Base-by-base conservation (phyloP, 2,888 invertebrate genomes). In the Eurois occulta region DNA sequence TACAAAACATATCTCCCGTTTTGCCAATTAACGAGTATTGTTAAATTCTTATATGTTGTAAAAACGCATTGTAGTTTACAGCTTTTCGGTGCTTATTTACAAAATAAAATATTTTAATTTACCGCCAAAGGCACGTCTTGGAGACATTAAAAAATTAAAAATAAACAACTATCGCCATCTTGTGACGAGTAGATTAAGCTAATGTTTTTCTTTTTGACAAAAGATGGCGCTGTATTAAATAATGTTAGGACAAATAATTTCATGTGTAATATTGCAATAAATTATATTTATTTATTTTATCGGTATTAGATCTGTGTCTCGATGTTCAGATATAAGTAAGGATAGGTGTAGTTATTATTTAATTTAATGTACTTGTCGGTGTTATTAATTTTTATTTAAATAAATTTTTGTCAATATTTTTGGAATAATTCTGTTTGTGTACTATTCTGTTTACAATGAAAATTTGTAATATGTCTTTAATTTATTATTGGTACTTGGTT, bases 1-100 rank as follows among this genome's bases (percentile, higher is more conserved):
- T 90, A 91, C 88, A 84, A 91, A 88, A 94, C 94, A 95, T 95
- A 95, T 96, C 96, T 97, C 96, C 96, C 96, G 93, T 96, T 95
- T 95, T 95, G 96, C 96, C 96, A 97, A 96, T 96, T 96, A 96
- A 92, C 88, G 91, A 89, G 87, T 90, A 89, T 90, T 87, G 78
- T 89, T 89, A 91, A 91, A 89, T 92, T 93, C 75, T 92, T 91
- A 89, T 92, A 90, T 90, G 90, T 92, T 91, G 89, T 90, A 75
- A 89, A 62, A 87, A 89, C 90, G 89, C 88, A 80, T 64, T 77
- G 86, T 88, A 90, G 90, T 79, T 52, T 77, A 86, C 86, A 86
- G 89, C 87, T 88, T 89, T 78, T 86, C 74, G 89, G 88, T 90
- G 90, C 87, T 89, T 91, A 67, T 77, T 83, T 75, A 88, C 18